phyloP scores from a whole-genome alignment of 2,888 invertebrate species.

The Perizoma flavofasciatum region DNA sequence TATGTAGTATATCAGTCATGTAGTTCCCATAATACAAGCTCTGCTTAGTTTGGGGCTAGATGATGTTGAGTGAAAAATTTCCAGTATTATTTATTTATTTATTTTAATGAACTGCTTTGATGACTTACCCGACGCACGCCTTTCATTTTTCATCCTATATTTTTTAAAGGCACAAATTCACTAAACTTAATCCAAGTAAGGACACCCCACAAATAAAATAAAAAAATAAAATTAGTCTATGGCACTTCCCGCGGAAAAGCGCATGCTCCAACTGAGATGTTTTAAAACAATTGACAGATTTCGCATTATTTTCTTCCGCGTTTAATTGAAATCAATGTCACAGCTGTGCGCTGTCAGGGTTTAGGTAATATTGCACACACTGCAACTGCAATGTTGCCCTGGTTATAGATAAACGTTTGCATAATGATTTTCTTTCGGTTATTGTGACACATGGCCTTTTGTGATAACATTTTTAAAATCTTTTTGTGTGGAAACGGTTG shows the following conservation, averaged over 20 bases:
- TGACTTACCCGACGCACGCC: conserved; percentile 32
- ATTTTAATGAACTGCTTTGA: neutral
- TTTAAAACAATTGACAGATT: conserved; percentile 36
- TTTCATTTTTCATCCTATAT: conserved; percentile 40
- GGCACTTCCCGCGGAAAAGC: conserved; percentile 49
- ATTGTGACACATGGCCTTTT: conserved; percentile 38
- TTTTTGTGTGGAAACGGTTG: conserved; percentile 15
- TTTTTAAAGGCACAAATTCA: conserved; percentile 17
- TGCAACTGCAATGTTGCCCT: conserved; percentile 43
- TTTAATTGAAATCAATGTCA: conserved; percentile 57
- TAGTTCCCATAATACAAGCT: too few species aligned
- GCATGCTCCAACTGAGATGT: conserved; percentile 51
- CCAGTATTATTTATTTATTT: too few species aligned
- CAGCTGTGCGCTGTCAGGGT: conserved; percentile 49
- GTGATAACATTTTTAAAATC: conserved; percentile 22
- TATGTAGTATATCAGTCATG: too few species aligned
- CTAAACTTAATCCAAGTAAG: conserved; percentile 25
- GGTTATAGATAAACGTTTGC: conserved; percentile 45
- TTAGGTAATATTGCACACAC: conserved; percentile 39
- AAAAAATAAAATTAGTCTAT: conserved; percentile 35
- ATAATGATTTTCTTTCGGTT: conserved; percentile 38
- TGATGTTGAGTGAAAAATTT: too few species aligned
- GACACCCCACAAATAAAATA: conserved; percentile 10
- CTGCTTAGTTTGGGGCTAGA: too few species aligned
- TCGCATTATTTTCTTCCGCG: conserved; percentile 59